These are phyloP conservation scores for Temnothorax ravouxi DNA, from an alignment of 2,888 invertebrate genomes.

Conservation along the genomic window DNA sequence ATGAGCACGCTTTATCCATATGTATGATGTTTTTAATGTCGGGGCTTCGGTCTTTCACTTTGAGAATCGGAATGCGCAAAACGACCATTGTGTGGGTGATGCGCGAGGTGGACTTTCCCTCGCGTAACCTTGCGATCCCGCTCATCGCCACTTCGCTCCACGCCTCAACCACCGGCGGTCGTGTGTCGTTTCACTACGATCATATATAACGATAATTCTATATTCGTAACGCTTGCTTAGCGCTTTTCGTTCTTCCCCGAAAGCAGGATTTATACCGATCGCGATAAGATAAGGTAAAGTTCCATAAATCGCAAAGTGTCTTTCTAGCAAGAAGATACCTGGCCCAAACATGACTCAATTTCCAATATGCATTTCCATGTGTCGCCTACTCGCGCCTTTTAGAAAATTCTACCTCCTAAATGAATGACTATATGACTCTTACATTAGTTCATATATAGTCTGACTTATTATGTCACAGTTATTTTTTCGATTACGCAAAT, in stretches of 20 bases:
- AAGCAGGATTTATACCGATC: background rate
- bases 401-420: background rate
- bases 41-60: constrained; percentile 81
- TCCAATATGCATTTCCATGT: background rate
- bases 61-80: constrained; percentile 83
- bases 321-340: background rate
- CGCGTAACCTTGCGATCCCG: constrained; percentile 80
- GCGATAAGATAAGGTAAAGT: constrained; percentile 40
- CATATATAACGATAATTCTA: background rate
- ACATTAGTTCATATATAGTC: background rate
- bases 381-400: background rate
- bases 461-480: background rate
- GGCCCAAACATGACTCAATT: background rate
- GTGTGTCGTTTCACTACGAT: constrained; percentile 15
- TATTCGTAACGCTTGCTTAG: background rate
- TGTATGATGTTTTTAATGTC: constrained; percentile 68
- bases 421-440: background rate
- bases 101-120: constrained; percentile 81
- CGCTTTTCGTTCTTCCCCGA: background rate
- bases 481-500: background rate
- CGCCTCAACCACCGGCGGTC: constrained; percentile 40
- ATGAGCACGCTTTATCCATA: constrained; percentile 50
- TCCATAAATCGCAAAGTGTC: background rate
- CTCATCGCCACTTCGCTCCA: constrained; percentile 58
- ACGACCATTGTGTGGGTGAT: constrained; percentile 80